A percentile compares a stretch with the other conserved stretches of the same genome.
Conservation (phyloP, 2,888 invertebrate genomes). For the Hypercompe scribonia region DNA sequence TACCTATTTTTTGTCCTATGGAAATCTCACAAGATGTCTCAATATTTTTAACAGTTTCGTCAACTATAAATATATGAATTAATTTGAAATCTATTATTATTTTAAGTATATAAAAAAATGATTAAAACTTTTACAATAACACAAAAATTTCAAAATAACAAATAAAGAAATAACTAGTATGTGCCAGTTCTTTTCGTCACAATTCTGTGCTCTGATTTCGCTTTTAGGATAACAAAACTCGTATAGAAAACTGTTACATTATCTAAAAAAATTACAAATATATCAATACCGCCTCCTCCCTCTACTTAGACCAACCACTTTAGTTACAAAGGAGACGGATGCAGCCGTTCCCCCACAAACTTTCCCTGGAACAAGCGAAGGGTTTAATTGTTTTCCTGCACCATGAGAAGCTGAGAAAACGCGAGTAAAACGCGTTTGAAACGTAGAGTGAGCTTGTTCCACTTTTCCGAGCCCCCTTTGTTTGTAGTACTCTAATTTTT, state of each 20-base stretch:
- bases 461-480: slow-evolving; percentile 68
- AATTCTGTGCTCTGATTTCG: no score
- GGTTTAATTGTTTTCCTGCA: slow-evolving; percentile 83
- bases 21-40: no score
- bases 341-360: slow-evolving; percentile 72
- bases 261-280: no score
- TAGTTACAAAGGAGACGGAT: slow-evolving; percentile 75
- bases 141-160: neutral
- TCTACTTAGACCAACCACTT: slow-evolving; percentile 53
- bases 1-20: no score
- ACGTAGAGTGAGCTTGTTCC: slow-evolving; percentile 61
- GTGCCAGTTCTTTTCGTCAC: neutral
- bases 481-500: slow-evolving; percentile 75
- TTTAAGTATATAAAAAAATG: no score
- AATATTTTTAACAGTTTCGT: no score
- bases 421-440: slow-evolving; percentile 66
- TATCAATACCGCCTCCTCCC: slow-evolving; percentile 47
- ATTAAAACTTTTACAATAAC: no score
- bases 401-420: slow-evolving; percentile 72
- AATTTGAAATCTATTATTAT: no score
- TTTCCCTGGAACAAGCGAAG: slow-evolving; percentile 76
- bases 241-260: no score
- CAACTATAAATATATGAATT: no score
- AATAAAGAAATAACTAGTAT: no score
- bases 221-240: no score